Evolutionary conservation across 1,140 invertebrate genomes (phyloP).

Genomic region (Drosophila miranda): DNA sequence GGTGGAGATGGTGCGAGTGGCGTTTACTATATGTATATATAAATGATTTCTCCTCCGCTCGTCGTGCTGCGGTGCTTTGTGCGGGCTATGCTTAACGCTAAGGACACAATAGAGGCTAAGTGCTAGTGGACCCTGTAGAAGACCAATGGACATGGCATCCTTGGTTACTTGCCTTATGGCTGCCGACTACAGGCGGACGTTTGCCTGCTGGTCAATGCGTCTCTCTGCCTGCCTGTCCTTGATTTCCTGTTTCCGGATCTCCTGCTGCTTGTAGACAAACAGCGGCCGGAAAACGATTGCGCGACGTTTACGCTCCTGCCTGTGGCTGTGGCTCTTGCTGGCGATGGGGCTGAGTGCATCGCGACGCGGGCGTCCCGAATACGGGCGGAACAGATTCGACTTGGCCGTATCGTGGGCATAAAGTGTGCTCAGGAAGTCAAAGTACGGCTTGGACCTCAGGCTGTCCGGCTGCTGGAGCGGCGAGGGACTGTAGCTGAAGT

Average conservation of each 20-base stretch:
- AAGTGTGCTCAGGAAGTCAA: conserved; percentile 78
- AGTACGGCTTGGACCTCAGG: conserved; percentile 70
- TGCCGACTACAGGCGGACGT: conserved; percentile 16
- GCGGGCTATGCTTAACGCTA: conserved; percentile 54
- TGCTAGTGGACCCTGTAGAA: conserved; percentile 77
- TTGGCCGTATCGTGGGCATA: conserved; percentile 77
- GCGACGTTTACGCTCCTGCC: conserved; percentile 47
- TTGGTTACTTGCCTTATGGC: conserved; percentile 14
- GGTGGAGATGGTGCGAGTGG: conserved; percentile 37
- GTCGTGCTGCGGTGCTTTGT: conserved; percentile 47
- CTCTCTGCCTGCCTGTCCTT: conserved; percentile 41
- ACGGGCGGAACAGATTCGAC: conserved; percentile 63
- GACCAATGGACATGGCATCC: conserved; percentile 60
- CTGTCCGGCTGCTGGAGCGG: conserved; percentile 69
- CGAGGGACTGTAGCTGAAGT: conserved; percentile 67
- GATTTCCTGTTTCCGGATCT: conserved; percentile 65
- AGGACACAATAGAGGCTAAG: conserved; percentile 64
- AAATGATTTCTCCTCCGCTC: conserved; percentile 24
- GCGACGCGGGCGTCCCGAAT: conserved; percentile 52
- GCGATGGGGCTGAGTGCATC: conserved; percentile 5
- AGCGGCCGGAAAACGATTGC: conserved; percentile 76
- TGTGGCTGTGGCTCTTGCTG: not conserved
- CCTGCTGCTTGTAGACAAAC: conserved; percentile 76
- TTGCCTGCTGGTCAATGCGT: conserved; percentile 41
- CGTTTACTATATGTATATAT: conserved; percentile 23